Percentiles rank a stretch among this genome's conserved stretches.
These are phyloP conservation scores for Dendrolimus pini DNA, from an alignment of 2,888 invertebrate species.

Conservation along the genomic window DNA sequence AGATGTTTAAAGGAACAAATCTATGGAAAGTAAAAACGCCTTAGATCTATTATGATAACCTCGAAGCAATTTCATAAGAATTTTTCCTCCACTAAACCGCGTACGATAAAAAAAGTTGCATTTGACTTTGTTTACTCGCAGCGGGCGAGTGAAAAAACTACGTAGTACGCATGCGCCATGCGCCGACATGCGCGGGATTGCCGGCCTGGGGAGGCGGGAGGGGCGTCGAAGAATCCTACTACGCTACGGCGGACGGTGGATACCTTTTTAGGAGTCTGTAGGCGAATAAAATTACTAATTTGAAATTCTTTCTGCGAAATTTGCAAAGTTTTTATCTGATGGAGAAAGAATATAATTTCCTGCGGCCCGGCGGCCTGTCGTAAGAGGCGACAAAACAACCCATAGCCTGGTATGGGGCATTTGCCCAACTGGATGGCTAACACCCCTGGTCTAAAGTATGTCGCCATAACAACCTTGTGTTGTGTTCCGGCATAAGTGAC, in stretches of 20 bases:
- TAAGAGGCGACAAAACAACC: too few relatives aligned
- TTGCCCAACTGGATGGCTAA: too few relatives aligned
- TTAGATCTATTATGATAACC: neutral
- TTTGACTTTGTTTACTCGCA: slow-evolving; percentile 34
- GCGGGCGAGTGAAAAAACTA: slow-evolving; percentile 34
- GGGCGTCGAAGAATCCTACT: slow-evolving; percentile 40
- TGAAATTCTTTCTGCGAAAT: too few relatives aligned
- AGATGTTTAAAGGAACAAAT: too few relatives aligned
- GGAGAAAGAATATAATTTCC: too few relatives aligned
- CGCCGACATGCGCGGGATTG: slow-evolving; percentile 24
- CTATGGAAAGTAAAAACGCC: too few relatives aligned
- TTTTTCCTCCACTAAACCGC: slow-evolving; percentile 2
- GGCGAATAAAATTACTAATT: neutral
- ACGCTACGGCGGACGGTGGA: slow-evolving; percentile 42
- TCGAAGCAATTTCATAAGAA: neutral
- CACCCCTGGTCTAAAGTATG: too few relatives aligned
- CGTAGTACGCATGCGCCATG: slow-evolving; percentile 51
- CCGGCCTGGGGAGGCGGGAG: slow-evolving; percentile 16
- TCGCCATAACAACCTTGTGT: too few relatives aligned
- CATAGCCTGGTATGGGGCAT: too few relatives aligned
- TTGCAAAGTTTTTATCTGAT: too few relatives aligned
- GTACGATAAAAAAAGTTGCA: slow-evolving; percentile 32
- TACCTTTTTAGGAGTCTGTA: slow-evolving; percentile 9
- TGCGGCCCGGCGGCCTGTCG: too few relatives aligned
- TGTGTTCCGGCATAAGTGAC: too few relatives aligned